Evolutionary conservation across 1,140 invertebrate species (phyloP), one percentile per base, ranked within the genome.

Genomic region (Druon quercuslanigerum): DNA sequence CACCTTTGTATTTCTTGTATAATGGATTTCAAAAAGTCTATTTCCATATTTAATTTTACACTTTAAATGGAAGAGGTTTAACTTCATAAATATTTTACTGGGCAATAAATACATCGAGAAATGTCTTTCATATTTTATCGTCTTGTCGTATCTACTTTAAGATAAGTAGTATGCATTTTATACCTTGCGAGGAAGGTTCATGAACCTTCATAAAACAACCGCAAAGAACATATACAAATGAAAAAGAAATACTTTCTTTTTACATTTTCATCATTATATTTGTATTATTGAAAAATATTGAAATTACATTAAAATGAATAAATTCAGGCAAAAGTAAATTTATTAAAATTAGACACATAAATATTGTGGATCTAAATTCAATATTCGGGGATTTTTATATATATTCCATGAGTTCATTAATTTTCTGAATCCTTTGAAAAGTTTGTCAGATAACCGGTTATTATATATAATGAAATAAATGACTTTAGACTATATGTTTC

Each of bases 361-460:
- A 66, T 14, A 66, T 1, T 40, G 33, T 66, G 60, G 60, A 33
- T 66, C 14, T 16, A 7, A 2, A 25, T 60, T 46, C 40, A 60
- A 33, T 33, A 25, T 33, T 11, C 16, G 20, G 40, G 33, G 25
- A 60, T 60, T 66, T 40, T 66, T 40, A 66, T 40, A 66, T 40
- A 66, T 40, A 33, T n/a, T 66, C 46, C 40, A 40, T 16, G 46
- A 40, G 60, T 66, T 66, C 25, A 66, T 66, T 66, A 66, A 66
- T 66, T 66, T 66, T 66, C 33, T 46, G 60, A 66, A 40, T 66
- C 33, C 60, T 66, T 66, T 66, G 25, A 66, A 66, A 66, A 66
- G 60, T 66, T 66, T 66, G 60, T n/a, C 60, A 40, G 60, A 66
- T 66, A 66, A 66, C 33, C 60, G 40, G 60, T 66, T 66, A 66